Evolutionary conservation across 1,140 invertebrate species (phyloP), one percentile per base, ranked within the genome.

Genomic region (Philotrypesis tridentata): DNA sequence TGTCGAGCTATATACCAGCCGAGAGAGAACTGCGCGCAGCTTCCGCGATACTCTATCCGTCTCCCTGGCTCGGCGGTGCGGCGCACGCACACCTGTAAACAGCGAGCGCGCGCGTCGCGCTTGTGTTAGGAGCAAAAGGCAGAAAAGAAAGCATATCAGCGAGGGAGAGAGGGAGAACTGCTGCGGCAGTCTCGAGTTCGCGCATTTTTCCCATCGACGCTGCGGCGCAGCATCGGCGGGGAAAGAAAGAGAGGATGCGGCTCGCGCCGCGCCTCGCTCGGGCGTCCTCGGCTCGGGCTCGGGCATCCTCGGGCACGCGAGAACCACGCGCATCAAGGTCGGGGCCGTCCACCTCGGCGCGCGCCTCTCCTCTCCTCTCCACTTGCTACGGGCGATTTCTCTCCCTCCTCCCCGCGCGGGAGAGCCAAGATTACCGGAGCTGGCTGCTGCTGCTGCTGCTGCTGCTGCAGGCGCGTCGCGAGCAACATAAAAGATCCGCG

Each of bases 271-370:
- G 17, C 23, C 80, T 61, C 25, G 79, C 85, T 91, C 90, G 90
- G 78, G 29, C 55, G 31, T 27, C n/a, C 81, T 87, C 91, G 90
- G 71, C 29, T 21, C 23, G 4, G 6, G 31, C 33, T 91, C 90
- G 90, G 86, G 14, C 23, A 33, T n/a, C 21, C 82, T 91, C 91
- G 91, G 91, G 91, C 91, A 92, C 91, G 91, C 91, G 91, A 91
- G 90, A 90, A 89, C 90, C 91, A 92, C 91, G 91, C 91, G 91
- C 88, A 91, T 89, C 91, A 92, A 92, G 91, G 91, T 90, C 91
- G 90, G 84, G 88, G 85, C 86, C 88, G 88, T 91, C 88, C 83
- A 90, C 90, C 89, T 86, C 85, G 84, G 83, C 85, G 82, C 82
- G 87, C 72, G 73, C 75, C 79, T 43, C 70, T 78, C 25, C 23